Evolutionary conservation across 2,797 vertebrate genomes (phyloP).

Genomic region (Hylomyscus alleni): DNA sequence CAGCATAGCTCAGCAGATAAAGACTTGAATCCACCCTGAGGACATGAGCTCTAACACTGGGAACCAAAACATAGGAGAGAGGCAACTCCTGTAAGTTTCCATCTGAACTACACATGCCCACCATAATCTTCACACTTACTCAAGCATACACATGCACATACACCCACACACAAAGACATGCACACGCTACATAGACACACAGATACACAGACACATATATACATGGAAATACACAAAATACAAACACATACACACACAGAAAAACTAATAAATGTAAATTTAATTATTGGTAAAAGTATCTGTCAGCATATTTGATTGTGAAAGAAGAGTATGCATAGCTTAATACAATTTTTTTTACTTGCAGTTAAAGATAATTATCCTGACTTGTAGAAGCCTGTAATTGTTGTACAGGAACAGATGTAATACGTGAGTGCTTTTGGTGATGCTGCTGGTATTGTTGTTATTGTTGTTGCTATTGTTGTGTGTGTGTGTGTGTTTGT

Average conservation of each 20-base stretch:
- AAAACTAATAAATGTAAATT: not conserved
- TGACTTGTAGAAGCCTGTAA: not conserved
- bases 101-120: not conserved
- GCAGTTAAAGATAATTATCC: not conserved
- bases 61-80: not conserved
- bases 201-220: not conserved
- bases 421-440: not conserved
- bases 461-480: too few relatives aligned
- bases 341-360: not conserved
- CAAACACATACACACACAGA: not conserved
- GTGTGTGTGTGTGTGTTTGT: not conserved
- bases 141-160: not conserved
- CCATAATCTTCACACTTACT: too few relatives aligned
- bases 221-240: not conserved
- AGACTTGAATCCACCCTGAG: not conserved
- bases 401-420: not conserved
- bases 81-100: not conserved
- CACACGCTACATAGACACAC: not conserved
- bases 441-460: not conserved
- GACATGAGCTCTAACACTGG: not conserved
- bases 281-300: not conserved
- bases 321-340: too few relatives aligned
- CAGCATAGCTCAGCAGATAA: not conserved
- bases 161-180: not conserved
- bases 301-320: not conserved